Conservation (phyloP, 2,113 vertebrate genomes). For the Anguilla rostrata region DNA sequence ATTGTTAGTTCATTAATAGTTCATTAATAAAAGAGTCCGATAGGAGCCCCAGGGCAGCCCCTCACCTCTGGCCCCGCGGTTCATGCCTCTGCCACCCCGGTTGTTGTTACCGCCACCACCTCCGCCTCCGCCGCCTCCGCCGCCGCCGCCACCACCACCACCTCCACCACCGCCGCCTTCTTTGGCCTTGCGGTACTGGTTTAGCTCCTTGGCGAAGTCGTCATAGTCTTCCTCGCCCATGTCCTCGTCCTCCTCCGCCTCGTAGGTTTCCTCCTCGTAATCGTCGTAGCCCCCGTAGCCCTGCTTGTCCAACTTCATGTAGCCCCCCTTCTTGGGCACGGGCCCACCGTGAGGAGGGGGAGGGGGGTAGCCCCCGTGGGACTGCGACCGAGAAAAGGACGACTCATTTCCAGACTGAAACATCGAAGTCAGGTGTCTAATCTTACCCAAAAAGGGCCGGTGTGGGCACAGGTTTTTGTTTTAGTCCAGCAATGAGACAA, state of each 20-base stretch:
- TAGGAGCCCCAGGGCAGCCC: not conserved
- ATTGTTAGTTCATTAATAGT: not conserved
- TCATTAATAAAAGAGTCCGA: not conserved
- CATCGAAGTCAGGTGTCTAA: not conserved
- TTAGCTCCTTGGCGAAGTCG: conserved; percentile 88
- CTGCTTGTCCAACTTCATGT: conserved; percentile 89
- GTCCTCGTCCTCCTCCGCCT: conserved; percentile 86
- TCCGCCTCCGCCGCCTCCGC: conserved; percentile 63
- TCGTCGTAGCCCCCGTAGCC: conserved; percentile 81
- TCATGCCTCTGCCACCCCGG: conserved; percentile 50
- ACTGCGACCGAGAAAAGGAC: conserved; percentile 49
- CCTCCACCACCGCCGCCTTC: conserved; percentile 72
- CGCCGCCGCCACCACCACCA: conserved; percentile 58
- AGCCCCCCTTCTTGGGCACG: conserved; percentile 77
- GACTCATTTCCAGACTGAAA: not conserved
- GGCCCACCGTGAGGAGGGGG: conserved; percentile 59
- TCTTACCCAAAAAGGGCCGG: too few species aligned
- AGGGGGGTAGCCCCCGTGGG: conserved; percentile 77
- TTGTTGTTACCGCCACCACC: conserved; percentile 54
- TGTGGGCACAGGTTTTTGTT: too few species aligned
- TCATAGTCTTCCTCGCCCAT: conserved; percentile 85
- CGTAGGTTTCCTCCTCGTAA: conserved; percentile 83
- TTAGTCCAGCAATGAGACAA: too few species aligned
- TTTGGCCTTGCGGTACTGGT: conserved; percentile 88
- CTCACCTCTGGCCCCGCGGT: conserved; percentile 59